Evolutionary conservation across 2,113 vertebrate genomes (phyloP).

Genomic region (Misgurnus mizolepis): DNA sequence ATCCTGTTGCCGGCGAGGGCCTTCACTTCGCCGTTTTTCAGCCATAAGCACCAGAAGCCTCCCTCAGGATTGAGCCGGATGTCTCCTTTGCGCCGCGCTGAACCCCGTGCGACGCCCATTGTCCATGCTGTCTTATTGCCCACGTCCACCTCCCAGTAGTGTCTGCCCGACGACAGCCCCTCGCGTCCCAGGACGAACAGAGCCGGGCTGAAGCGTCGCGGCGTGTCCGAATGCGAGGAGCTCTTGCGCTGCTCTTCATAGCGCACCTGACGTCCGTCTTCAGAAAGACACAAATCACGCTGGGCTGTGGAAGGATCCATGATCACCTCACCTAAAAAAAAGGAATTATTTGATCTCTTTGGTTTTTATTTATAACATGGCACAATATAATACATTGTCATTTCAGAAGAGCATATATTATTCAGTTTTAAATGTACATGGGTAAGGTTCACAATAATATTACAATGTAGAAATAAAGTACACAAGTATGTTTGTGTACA

Average conservation of each 20-base stretch:
- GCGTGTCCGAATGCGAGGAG: slow-evolving; percentile 58
- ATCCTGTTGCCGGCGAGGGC: slow-evolving; percentile 60
- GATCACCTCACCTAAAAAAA: slow-evolving; percentile 71
- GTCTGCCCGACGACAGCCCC: slow-evolving; percentile 64
- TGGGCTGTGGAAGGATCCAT: slow-evolving; percentile 75
- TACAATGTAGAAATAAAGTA: too few relatives aligned
- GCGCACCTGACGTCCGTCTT: slow-evolving; percentile 71
- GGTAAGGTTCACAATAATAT: too few relatives aligned
- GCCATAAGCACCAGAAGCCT: slow-evolving; percentile 78
- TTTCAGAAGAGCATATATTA: too few relatives aligned
- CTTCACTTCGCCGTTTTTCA: slow-evolving; percentile 73
- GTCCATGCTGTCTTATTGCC: slow-evolving; percentile 75
- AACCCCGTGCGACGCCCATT: slow-evolving; percentile 62
- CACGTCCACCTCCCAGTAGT: slow-evolving; percentile 80
- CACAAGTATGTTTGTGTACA: not conserved
- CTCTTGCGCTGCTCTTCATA: slow-evolving; percentile 68
- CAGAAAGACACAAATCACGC: slow-evolving; percentile 68
- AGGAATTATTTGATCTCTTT: too few relatives aligned
- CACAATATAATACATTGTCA: too few relatives aligned
- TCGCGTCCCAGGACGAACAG: slow-evolving; percentile 73
- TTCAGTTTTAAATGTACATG: too few relatives aligned
- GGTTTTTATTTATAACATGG: too few relatives aligned
- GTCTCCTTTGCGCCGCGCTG: slow-evolving; percentile 73
- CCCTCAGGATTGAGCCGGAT: slow-evolving; percentile 75
- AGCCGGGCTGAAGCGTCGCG: slow-evolving; percentile 71